These are phyloP conservation scores for Lepidonotus clava DNA, from an alignment of 2,888 invertebrate genomes.

Conservation along the genomic window DNA sequence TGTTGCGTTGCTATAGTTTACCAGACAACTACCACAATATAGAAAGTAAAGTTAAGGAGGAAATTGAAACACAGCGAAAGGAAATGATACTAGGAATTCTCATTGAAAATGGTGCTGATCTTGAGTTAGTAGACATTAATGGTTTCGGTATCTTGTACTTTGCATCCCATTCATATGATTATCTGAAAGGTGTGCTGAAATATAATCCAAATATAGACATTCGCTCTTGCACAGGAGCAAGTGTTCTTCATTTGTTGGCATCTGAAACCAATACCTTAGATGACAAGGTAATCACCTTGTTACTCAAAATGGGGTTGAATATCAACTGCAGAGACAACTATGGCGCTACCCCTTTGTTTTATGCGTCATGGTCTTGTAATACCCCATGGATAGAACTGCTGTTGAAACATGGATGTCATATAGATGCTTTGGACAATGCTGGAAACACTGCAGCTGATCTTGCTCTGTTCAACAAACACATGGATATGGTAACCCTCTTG, in stretches of 20 bases:
- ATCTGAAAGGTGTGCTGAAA: not conserved
- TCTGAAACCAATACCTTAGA: not conserved
- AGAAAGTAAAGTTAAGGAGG: not conserved
- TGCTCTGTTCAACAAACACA: too few species aligned
- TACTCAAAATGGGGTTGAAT: not conserved
- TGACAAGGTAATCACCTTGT: not conserved
- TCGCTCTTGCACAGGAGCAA: not conserved
- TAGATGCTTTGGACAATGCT: not conserved
- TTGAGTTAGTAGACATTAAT: not conserved
- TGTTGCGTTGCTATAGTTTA: not conserved
- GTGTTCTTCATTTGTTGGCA: not conserved
- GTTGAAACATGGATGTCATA: not conserved
- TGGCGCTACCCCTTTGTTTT: not conserved
- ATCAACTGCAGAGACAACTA: not conserved
- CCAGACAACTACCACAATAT: not conserved
- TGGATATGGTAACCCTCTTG: too few species aligned
- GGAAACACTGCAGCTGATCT: not conserved
- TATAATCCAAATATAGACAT: not conserved
- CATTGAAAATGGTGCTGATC: not conserved
- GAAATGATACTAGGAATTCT: not conserved
- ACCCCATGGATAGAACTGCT: not conserved
- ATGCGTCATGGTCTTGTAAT: not conserved
- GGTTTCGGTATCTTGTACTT: not conserved
- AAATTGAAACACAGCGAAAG: not conserved
- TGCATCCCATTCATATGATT: not conserved